These are phyloP conservation scores for Drosophila kanekoi DNA, from an alignment of 2,888 invertebrate species.

Conservation along the genomic window DNA sequence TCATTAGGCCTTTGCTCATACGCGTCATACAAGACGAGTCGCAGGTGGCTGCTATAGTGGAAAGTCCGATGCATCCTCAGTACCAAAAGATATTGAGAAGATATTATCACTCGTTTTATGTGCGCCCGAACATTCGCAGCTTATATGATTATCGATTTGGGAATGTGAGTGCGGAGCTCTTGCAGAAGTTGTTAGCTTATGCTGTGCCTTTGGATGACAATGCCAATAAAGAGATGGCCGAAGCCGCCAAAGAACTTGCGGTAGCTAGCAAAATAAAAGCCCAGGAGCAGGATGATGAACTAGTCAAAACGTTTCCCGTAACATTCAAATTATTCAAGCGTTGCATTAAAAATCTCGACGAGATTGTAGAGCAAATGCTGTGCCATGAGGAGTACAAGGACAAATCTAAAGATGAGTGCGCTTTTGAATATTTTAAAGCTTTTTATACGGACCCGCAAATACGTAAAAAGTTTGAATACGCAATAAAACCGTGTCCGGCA, in stretches of 20 bases:
- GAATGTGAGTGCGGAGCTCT: constrained; percentile 2
- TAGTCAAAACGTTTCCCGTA: constrained; percentile 20
- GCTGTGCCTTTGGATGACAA: constrained; percentile 31
- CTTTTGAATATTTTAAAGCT: constrained; percentile 36
- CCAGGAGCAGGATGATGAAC: neutral
- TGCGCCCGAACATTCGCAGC: constrained; percentile 24
- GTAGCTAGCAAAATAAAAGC: neutral
- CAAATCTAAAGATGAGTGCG: constrained; percentile 29
- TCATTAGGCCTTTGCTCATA: constrained; percentile 23
- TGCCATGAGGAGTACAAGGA: constrained; percentile 18
- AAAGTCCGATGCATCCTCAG: constrained; percentile 7
- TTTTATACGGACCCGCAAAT: constrained; percentile 45
- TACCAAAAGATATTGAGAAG: constrained; percentile 25
- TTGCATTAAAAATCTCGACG: constrained; percentile 33
- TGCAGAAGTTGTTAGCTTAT: constrained; percentile 20
- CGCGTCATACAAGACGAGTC: constrained; percentile 2
- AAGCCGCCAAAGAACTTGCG: neutral
- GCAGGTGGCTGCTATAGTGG: constrained; percentile 2
- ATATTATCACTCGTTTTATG: constrained; percentile 52
- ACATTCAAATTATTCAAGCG: constrained; percentile 30
- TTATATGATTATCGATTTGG: constrained; percentile 30
- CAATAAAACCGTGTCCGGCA: constrained; percentile 49
- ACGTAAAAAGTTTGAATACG: constrained; percentile 33
- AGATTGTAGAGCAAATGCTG: constrained; percentile 44
- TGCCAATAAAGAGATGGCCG: constrained; percentile 3